Evolutionary conservation across 2,888 invertebrate genomes (phyloP).

Genomic region (Ariolimax columbianus): DNA sequence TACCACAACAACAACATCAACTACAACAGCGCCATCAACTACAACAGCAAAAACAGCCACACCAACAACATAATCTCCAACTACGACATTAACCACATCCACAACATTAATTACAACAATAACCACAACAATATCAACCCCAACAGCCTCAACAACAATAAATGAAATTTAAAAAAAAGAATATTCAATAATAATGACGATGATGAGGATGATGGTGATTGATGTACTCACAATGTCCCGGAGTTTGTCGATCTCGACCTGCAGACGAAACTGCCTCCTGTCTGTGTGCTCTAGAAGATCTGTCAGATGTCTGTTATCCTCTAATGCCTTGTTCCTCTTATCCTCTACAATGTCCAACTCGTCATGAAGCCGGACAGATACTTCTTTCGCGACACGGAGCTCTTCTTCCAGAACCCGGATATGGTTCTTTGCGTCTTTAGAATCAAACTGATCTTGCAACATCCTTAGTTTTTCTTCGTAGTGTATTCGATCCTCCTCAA

Average conservation of each 20-base stretch:
- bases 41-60: too few species aligned
- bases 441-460: conserved; percentile 75
- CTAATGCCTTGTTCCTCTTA: conserved; percentile 86
- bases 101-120: too few species aligned
- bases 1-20: too few species aligned
- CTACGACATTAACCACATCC: too few species aligned
- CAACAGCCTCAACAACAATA: too few species aligned
- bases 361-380: conserved; percentile 80
- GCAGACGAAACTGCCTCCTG: conserved; percentile 74
- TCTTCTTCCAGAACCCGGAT: conserved; percentile 90
- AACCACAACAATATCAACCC: too few species aligned
- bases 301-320: conserved; percentile 87
- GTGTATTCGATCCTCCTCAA: conserved; percentile 91
- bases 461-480: conserved; percentile 77
- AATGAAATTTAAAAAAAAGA: neutral
- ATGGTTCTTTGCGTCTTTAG: conserved; percentile 71
- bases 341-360: conserved; percentile 82
- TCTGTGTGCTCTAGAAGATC: conserved; percentile 76
- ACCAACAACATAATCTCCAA: too few species aligned
- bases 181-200: neutral
- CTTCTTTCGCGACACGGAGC: conserved; percentile 85
- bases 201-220: too few species aligned
- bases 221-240: conserved; percentile 71
- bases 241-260: conserved; percentile 76
- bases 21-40: too few species aligned